Conservation (phyloP, 1,140 invertebrate genomes). For the Drosophila lowei region DNA sequence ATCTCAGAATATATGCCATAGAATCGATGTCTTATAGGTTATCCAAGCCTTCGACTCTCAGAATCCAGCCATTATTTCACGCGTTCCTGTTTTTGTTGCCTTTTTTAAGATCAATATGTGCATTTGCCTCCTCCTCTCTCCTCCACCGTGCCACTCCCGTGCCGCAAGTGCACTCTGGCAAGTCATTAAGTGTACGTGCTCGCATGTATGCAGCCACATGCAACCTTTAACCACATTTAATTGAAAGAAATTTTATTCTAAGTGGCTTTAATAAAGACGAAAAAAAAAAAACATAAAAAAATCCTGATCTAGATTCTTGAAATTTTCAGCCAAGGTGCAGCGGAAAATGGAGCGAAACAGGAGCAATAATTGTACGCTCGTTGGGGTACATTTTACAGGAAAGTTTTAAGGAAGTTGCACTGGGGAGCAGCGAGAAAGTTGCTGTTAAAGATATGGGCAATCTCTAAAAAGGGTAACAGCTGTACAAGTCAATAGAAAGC, state of each 20-base stretch:
- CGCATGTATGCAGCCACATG: neutral
- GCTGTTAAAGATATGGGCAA: too few relatives aligned
- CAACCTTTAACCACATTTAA: conserved; percentile 64
- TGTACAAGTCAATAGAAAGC: too few relatives aligned
- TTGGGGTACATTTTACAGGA: neutral
- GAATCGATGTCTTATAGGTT: too few relatives aligned
- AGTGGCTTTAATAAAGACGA: conserved; percentile 59
- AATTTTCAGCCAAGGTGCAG: neutral
- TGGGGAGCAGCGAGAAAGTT: too few relatives aligned
- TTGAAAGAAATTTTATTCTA: conserved; percentile 70
- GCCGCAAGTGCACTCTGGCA: conserved; percentile 48
- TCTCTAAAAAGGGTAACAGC: too few relatives aligned
- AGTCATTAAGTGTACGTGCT: conserved; percentile 70
- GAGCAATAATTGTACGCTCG: too few relatives aligned
- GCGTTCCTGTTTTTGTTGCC: conserved; percentile 41
- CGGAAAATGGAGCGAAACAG: too few relatives aligned
- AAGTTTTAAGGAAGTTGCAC: too few relatives aligned
- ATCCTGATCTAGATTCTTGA: neutral
- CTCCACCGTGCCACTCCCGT: too few relatives aligned
- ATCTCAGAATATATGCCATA: too few relatives aligned
- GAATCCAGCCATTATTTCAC: neutral
- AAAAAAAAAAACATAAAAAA: neutral
- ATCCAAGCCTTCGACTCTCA: neutral
- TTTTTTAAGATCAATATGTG: conserved; percentile 71
- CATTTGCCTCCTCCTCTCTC: neutral